These are phyloP conservation scores for Beaufortia kweichowensis DNA, from an alignment of 2,113 vertebrate genomes.

Conservation along the genomic window DNA sequence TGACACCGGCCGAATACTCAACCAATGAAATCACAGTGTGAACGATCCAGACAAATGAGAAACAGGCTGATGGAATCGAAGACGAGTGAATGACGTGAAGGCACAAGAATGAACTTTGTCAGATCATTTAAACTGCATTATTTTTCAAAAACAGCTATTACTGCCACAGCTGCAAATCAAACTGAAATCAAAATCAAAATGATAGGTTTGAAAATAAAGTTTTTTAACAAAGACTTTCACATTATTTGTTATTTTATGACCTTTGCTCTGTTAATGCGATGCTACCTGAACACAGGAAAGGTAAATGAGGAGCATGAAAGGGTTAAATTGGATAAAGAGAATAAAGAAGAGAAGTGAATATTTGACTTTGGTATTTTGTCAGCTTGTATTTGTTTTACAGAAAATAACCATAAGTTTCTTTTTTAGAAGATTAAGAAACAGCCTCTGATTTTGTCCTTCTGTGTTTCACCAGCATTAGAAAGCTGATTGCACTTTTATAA, in stretches of 20 bases:
- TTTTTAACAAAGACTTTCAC: background rate
- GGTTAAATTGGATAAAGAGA: too few relatives aligned
- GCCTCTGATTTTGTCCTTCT: background rate
- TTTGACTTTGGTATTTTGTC: too few relatives aligned
- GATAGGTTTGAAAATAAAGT: conserved; percentile 16
- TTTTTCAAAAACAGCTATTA: conserved; percentile 37
- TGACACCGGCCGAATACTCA: conserved; percentile 1
- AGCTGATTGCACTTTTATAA: conserved; percentile 28
- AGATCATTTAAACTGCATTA: conserved; percentile 36
- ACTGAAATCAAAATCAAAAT: conserved; percentile 17
- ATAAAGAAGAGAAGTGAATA: too few relatives aligned
- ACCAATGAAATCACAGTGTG: conserved; percentile 35
- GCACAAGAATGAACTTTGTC: conserved; percentile 30
- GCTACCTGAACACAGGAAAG: too few relatives aligned
- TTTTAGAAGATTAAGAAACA: too few relatives aligned
- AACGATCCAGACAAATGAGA: conserved; percentile 15
- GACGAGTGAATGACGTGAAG: conserved; percentile 14
- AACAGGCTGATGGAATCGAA: conserved; percentile 25
- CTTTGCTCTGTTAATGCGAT: too few relatives aligned
- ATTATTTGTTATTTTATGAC: too few relatives aligned
- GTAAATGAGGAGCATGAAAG: too few relatives aligned
- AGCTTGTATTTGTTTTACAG: too few relatives aligned
- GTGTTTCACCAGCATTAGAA: conserved; percentile 19
- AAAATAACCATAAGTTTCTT: too few relatives aligned
- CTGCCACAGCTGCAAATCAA: conserved; percentile 20